Evolutionary conservation across 92 coral and sea anemone genomes (phyloP), one percentile per base, ranked within the genome.

Genomic region (Anthopleura xanthogrammica): DNA sequence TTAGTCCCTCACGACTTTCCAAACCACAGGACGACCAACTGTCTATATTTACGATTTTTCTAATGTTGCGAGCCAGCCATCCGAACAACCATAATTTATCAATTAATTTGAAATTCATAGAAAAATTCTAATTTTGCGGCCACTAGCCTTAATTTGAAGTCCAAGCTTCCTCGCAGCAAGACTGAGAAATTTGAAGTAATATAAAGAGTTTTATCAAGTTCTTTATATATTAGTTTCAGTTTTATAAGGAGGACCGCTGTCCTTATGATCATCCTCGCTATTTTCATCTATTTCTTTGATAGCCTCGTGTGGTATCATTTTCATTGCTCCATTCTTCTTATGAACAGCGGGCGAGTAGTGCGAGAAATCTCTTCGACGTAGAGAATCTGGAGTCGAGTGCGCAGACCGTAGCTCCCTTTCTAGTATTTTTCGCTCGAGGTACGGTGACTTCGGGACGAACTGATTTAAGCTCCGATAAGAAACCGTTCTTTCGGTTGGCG

Each of bases 401-500:
- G 75, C 42, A 19, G 83, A 79, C 24, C 83, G 78, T 39, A 70
- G 12, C 12, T 75, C 85, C 29, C 29, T 58, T 29, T 43, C 81
- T 9, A 76, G 22, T 10, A 82, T 43, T 46, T 92, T 94, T 9
- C 88, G 80, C 48, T 92, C 93, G 16, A 92, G 41, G 65, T 84
- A 13, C 39, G 98, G 98, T 0, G 98, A 94, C 84, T 93, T 89
- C 40, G 85, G 89, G 7, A 89, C 86, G 56, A 89, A 84, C 50
- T 87, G 89, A 42, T 89, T 86, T n/a, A 94, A 89, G 65, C 93
- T 91, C 36, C 79, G 84, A 60, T 87, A 89, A 6, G 98, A 89
- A 23, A 87, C 50, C 19, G 90, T 64, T 57, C 86, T 75, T 29
- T 86, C 91, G 20, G 90, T 85, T 52, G 90, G 83, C 56, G 88